These are phyloP conservation scores for Rapana venosa DNA, from an alignment of 2,888 invertebrate species.

Conservation along the genomic window DNA sequence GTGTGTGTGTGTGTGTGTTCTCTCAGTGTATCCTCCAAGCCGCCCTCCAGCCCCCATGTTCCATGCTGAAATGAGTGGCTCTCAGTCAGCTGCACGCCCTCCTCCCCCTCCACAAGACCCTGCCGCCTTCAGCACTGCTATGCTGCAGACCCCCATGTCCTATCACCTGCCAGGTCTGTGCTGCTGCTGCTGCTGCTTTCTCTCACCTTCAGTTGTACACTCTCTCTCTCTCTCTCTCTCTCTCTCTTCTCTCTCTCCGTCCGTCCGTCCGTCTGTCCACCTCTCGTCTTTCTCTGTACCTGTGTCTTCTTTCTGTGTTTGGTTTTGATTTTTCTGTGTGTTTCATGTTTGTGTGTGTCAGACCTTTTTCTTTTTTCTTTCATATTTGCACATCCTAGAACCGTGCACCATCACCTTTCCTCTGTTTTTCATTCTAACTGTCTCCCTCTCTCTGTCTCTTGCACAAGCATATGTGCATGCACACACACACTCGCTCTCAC, in stretches of 20 bases:
- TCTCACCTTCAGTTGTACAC: too few species aligned
- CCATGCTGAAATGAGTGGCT: conserved; percentile 48
- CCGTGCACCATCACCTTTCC: too few species aligned
- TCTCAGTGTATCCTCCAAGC: conserved; percentile 47
- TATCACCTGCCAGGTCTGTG: conserved; percentile 53
- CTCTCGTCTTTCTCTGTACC: too few species aligned
- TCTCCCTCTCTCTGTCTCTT: not conserved
- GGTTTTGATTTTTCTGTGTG: too few species aligned
- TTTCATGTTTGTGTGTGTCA: too few species aligned
- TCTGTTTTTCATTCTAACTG: not conserved
- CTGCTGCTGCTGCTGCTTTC: not conserved
- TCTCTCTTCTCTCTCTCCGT: too few species aligned
- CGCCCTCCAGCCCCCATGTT: conserved; percentile 47
- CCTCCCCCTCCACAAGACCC: conserved; percentile 48
- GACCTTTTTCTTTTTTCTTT: too few species aligned
- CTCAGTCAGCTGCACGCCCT: conserved; percentile 43
- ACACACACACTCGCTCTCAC: too few species aligned
- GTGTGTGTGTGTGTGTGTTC: not conserved
- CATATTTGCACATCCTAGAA: too few species aligned
- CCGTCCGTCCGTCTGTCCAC: too few species aligned
- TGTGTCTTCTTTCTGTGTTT: too few species aligned
- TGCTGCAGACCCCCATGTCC: conserved; percentile 50
- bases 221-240: not conserved
- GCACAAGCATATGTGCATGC: not conserved
- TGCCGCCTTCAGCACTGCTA: conserved; percentile 47